phyloP scores from a whole-genome alignment of 37 sponge, comb jelly and placozoan genomes.

The Chondrilla cf. caribensis region DNA sequence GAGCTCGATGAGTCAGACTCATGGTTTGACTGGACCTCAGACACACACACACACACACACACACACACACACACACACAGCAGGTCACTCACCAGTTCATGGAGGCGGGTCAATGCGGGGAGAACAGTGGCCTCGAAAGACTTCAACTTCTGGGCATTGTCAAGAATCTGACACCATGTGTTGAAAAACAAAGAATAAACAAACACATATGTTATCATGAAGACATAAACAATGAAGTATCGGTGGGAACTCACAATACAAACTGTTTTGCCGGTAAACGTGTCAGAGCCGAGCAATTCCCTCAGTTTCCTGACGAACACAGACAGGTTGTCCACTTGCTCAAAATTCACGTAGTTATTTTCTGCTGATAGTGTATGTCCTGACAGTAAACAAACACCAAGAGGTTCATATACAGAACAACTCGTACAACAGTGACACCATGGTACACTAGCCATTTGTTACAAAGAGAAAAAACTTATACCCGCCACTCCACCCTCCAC shows the following conservation, averaged over 20 bases:
- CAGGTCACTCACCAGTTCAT: constrained; percentile 1
- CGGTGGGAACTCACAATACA: constrained; percentile 18
- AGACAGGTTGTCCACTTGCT: not conserved
- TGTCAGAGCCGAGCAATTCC: not conserved
- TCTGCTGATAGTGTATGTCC: not conserved
- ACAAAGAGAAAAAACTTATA: too few relatives aligned
- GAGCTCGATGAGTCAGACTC: too few relatives aligned
- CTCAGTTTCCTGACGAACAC: not conserved
- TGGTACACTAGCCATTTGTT: too few relatives aligned
- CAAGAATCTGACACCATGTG: constrained; percentile 36
- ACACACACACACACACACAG: not conserved
- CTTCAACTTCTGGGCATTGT: constrained; percentile 49
- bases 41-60: constrained; percentile 3
- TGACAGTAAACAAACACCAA: not conserved
- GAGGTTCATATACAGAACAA: too few relatives aligned
- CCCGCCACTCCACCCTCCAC: too few relatives aligned
- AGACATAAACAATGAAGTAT: too few relatives aligned
- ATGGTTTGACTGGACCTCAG: too few relatives aligned
- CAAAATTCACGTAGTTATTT: not conserved
- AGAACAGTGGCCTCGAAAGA: constrained; percentile 43
- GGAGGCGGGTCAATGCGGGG: constrained; percentile 35
- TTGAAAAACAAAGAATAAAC: too few relatives aligned
- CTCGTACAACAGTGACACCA: too few relatives aligned
- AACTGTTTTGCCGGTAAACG: not conserved
- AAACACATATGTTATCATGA: too few relatives aligned